Evolutionary conservation across 2,797 vertebrate genomes (phyloP).

Genomic region (Prunella strophiata): DNA sequence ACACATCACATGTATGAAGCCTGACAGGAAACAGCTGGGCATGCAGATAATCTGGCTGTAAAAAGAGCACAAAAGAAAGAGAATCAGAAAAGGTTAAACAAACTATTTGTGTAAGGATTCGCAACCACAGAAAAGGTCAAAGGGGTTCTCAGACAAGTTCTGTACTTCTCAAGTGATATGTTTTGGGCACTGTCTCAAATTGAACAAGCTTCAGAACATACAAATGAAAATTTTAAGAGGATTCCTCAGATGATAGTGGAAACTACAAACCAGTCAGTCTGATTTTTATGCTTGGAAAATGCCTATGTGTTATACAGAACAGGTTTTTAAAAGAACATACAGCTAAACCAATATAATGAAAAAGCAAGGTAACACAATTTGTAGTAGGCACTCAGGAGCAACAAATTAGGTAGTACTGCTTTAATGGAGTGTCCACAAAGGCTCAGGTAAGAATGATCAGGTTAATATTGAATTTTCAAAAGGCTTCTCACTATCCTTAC

Average conservation of each 20-base stretch:
- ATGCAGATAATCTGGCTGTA: not conserved
- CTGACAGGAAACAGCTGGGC: conserved; percentile 34
- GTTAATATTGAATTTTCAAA: not conserved
- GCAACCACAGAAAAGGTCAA: not conserved
- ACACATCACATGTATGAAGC: not conserved
- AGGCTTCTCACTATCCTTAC: not conserved
- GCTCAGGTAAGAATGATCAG: not conserved
- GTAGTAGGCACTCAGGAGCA: rapidly evolving
- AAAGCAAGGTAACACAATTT: not conserved
- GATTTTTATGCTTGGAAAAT: not conserved
- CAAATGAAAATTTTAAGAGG: not conserved
- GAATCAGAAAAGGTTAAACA: not conserved
- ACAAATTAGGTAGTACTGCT: not conserved
- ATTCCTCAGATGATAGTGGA: not conserved
- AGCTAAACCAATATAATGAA: not conserved
- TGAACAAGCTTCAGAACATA: not conserved
- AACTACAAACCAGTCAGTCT: not conserved
- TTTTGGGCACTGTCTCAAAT: not conserved
- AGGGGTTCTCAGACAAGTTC: not conserved
- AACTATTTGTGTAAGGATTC: conserved; percentile 18
- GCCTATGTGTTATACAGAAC: not conserved
- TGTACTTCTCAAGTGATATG: not conserved
- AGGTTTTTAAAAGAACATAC: not conserved
- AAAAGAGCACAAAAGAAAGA: not conserved
- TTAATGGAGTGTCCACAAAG: not conserved